A percentile compares a stretch with the other conserved stretches of the same genome.
Conservation (phyloP, 2,797 vertebrate species). For the Phylloscopus collybita region DNA sequence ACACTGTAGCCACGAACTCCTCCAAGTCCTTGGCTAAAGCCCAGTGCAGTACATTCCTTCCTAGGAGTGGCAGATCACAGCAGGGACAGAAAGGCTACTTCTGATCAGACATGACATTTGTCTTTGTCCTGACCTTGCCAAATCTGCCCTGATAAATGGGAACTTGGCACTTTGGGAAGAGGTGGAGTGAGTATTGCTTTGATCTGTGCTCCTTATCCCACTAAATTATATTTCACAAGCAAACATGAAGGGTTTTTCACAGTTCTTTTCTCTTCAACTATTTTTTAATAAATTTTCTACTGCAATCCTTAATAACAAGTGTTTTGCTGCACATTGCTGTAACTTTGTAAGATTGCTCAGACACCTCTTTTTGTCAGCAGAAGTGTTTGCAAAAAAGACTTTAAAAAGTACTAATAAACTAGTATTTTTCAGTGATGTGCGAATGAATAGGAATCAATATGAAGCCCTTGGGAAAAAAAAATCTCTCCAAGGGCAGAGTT, state of each 20-base stretch:
- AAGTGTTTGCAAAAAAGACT: background rate
- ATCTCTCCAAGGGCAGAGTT: background rate
- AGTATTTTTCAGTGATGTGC: background rate
- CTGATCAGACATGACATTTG: background rate
- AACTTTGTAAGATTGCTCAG: background rate
- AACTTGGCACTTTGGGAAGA: background rate
- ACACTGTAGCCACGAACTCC: background rate
- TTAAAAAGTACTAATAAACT: background rate
- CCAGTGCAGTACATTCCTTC: background rate
- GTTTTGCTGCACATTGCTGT: background rate
- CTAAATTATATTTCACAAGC: background rate
- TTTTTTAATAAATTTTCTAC: background rate
- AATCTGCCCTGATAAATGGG: background rate
- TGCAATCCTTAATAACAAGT: accelerated
- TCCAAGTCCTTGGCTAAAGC: background rate
- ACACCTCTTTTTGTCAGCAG: background rate
- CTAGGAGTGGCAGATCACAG: background rate
- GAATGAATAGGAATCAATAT: background rate
- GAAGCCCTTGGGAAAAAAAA: background rate
- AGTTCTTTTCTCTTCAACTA: background rate
- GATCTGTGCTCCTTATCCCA: background rate
- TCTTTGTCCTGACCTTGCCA: background rate
- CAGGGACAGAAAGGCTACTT: background rate
- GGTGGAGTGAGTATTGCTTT: background rate
- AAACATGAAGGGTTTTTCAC: background rate